phyloP scores from a whole-genome alignment of 2,113 vertebrate genomes.

The Leptobrachium leishanense region DNA sequence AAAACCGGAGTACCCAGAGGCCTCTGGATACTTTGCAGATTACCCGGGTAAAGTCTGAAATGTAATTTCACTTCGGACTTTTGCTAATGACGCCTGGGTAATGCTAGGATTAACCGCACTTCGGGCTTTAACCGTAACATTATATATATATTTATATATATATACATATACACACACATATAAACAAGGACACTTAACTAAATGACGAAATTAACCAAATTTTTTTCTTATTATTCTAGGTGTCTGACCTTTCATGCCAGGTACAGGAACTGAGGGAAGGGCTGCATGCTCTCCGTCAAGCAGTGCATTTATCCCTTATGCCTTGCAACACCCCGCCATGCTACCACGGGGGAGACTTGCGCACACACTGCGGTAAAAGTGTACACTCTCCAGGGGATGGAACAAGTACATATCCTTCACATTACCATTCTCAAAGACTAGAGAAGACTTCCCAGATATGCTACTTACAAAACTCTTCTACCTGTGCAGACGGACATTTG shows the following conservation, averaged over 20 bases:
- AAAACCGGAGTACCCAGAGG: no score
- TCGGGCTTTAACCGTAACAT: no score
- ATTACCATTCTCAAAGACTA: constrained; percentile 61
- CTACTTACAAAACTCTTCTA: constrained; percentile 52
- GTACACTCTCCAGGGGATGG: constrained; percentile 30
- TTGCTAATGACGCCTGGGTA: no score
- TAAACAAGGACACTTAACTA: no score
- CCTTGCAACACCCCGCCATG: constrained; percentile 43
- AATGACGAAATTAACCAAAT: no score
- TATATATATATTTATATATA: no score
- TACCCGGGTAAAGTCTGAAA: no score
- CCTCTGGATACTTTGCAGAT: no score
- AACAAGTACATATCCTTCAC: constrained; percentile 37
- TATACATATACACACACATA: no score
- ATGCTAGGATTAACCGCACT: no score
- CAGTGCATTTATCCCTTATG: constrained; percentile 59
- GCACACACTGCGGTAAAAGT: constrained; percentile 30
- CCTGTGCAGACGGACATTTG: constrained; percentile 49
- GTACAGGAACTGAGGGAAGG: constrained; percentile 67
- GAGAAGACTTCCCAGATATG: constrained; percentile 60
- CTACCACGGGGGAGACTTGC: constrained; percentile 24
- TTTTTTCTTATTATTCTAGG: constrained; percentile 48
- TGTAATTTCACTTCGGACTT: no score
- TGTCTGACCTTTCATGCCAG: constrained; percentile 63
- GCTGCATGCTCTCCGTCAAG: constrained; percentile 63